A percentile compares a stretch with the other conserved stretches of the same genome.
These are phyloP conservation scores for Ennomos erosarius DNA, from an alignment of 2,888 invertebrate genomes.

Conservation along the genomic window DNA sequence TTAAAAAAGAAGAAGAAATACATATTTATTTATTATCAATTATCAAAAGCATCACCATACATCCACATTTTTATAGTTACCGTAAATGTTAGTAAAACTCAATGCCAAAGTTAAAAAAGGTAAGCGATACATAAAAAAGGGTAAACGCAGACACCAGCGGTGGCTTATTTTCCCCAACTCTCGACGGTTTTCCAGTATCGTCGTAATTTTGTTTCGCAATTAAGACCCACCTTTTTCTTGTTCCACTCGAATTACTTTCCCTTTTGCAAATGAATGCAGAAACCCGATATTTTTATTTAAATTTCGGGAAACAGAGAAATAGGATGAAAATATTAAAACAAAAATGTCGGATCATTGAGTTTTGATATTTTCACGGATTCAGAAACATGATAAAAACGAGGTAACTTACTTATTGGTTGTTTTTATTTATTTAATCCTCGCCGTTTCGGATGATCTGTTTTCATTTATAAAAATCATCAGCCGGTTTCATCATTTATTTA, in stretches of 20 bases:
- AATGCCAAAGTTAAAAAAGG: too few relatives aligned
- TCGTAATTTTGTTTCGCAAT: slow-evolving; percentile 55
- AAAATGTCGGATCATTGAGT: slow-evolving; percentile 6
- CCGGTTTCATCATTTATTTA: too few relatives aligned
- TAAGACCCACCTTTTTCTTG: slow-evolving; percentile 45
- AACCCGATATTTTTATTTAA: slow-evolving; percentile 38
- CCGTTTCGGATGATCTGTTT: background rate
- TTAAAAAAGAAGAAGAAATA: too few relatives aligned
- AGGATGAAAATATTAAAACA: slow-evolving; percentile 16
- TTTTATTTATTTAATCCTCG: too few relatives aligned
- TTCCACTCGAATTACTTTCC: slow-evolving; percentile 52
- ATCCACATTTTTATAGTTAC: background rate
- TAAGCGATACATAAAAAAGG: slow-evolving; percentile 52
- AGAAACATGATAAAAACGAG: too few relatives aligned
- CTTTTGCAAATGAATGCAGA: slow-evolving; percentile 42
- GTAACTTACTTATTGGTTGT: too few relatives aligned
- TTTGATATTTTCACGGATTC: background rate
- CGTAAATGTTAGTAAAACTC: slow-evolving; percentile 4
- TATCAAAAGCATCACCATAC: slow-evolving; percentile 1
- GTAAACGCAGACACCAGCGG: slow-evolving; percentile 37
- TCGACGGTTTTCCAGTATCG: slow-evolving; percentile 48
- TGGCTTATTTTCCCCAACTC: slow-evolving; percentile 45
- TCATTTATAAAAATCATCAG: background rate
- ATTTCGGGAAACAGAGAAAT: slow-evolving; percentile 23
- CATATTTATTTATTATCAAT: too few relatives aligned